A percentile compares a stretch with the other conserved stretches of the same genome.
Conservation (phyloP, 2,797 vertebrate genomes). For the Cuniculus paca region DNA sequence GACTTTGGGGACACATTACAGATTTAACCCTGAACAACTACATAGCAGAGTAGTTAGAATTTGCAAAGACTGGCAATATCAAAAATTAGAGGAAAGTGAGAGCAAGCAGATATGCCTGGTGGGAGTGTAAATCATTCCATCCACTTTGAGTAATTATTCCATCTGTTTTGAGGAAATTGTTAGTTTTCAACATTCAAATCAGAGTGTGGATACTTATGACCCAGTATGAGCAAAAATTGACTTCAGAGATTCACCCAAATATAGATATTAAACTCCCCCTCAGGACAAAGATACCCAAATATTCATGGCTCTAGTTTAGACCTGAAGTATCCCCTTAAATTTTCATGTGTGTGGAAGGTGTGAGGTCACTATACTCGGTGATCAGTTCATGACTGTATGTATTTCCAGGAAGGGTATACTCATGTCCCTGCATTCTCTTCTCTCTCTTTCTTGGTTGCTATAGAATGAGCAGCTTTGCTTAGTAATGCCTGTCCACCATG, state of each 20-base stretch:
- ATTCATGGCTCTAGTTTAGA: background rate
- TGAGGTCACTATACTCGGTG: rapidly evolving
- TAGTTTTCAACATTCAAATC: background rate
- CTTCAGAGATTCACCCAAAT: background rate
- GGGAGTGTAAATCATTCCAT: no score
- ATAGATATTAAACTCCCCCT: background rate
- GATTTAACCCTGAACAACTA: background rate
- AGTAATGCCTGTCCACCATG: rapidly evolving
- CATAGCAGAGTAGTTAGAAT: background rate
- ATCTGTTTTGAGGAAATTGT: background rate
- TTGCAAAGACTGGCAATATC: background rate
- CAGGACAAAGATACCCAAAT: background rate
- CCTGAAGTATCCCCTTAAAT: background rate
- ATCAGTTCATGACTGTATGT: background rate
- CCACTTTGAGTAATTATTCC: no score
- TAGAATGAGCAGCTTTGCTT: background rate
- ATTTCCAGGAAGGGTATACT: background rate
- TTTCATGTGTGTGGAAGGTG: background rate
- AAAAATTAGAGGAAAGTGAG: background rate
- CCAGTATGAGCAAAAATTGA: background rate
- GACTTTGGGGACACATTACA: background rate
- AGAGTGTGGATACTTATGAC: background rate
- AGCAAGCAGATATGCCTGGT: background rate
- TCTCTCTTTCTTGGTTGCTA: background rate
- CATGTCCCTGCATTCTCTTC: background rate